phyloP scores from a whole-genome alignment of 2,113 vertebrate genomes.

The Notarius quadriscutis region DNA sequence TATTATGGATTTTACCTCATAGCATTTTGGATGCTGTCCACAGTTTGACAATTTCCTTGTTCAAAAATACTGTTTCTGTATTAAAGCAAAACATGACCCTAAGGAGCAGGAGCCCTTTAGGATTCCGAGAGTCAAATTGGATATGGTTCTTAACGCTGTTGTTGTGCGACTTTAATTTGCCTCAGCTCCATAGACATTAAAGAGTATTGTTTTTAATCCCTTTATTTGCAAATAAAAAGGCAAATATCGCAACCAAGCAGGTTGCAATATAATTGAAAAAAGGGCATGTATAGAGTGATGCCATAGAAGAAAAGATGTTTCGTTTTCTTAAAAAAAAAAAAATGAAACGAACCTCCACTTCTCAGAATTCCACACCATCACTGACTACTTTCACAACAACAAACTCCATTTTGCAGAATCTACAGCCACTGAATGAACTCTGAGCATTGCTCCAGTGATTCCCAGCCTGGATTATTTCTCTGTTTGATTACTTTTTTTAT shows the following conservation, averaged over 20 bases:
- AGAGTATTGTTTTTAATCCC: not conserved
- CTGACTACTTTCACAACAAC: not conserved
- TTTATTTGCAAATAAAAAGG: not conserved
- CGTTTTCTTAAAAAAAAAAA: not conserved
- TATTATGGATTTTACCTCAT: constrained; percentile 27
- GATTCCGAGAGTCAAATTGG: not conserved
- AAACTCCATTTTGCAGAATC: not conserved
- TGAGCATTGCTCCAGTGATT: not conserved
- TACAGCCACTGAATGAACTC: not conserved
- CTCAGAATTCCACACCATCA: not conserved
- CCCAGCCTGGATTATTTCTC: not conserved
- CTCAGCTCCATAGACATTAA: not conserved
- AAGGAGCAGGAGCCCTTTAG: not conserved
- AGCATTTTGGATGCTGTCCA: constrained; percentile 36
- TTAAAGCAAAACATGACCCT: not conserved
- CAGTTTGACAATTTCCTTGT: constrained; percentile 5
- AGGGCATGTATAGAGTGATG: not conserved
- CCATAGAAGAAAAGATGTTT: not conserved
- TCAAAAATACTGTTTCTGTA: not conserved
- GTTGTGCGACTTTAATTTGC: not conserved
- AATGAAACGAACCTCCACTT: not conserved
- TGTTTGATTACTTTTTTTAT: not conserved
- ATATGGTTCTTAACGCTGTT: not conserved
- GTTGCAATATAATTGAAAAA: not conserved
- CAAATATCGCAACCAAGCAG: not conserved